These are phyloP conservation scores for Brachionus paranguensis DNA, from an alignment of 1,140 invertebrate genomes.

Conservation along the genomic window DNA sequence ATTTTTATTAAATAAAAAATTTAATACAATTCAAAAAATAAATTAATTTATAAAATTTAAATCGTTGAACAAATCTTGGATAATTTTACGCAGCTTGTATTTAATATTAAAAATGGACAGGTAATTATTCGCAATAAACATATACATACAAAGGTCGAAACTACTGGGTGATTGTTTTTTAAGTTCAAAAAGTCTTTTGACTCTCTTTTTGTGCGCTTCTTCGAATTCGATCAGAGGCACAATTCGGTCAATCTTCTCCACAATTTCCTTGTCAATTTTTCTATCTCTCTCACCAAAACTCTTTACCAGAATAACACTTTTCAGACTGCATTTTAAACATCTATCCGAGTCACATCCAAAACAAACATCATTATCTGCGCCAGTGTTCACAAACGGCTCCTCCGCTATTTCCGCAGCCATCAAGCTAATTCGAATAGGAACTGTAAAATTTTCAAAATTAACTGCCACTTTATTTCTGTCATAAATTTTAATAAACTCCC, in stretches of 20 bases:
- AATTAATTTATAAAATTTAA: background rate
- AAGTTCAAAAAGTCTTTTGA: background rate
- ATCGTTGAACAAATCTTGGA: conserved; percentile 23
- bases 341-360: background rate
- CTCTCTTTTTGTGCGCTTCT: background rate
- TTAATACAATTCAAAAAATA: background rate
- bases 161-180: background rate
- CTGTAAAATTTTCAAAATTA: conserved; percentile 23
- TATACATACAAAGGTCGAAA: conserved; percentile 7
- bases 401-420: background rate
- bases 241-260: background rate
- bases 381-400: too few relatives aligned
- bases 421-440: background rate
- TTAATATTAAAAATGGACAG: background rate
- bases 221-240: conserved; percentile 1
- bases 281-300: background rate
- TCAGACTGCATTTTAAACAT: background rate
- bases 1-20: background rate
- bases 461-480: background rate
- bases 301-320: background rate
- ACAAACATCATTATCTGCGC: background rate
- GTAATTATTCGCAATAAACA: background rate
- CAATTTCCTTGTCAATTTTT: background rate
- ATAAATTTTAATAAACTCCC: conserved; percentile 3
- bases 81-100: background rate